Base-by-base conservation (phyloP, 2,113 vertebrate species). In the Etia nguti region DNA sequence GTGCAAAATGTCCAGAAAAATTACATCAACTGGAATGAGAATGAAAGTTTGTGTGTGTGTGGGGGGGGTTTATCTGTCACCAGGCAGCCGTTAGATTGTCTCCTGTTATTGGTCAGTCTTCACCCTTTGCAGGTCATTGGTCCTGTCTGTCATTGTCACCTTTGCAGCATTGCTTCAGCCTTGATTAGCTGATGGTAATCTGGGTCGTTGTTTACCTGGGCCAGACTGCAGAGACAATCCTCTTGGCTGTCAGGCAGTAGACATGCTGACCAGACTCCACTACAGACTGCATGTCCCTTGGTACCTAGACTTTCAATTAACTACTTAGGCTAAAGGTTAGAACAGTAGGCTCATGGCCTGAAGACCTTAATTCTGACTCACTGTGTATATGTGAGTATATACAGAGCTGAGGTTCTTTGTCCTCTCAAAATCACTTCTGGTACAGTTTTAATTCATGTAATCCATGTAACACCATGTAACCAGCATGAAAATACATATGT, bases 171-270 rank as follows among this genome's bases (percentile, higher is more conserved):
- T 82, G 89, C 93, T 77, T 95, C 94, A 91, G 83, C 90, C 86
- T 82, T 79, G 59, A 90, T 95, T 92, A 97, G 62, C 91, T 13
- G 18, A 85, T 55, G 20, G 81, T 97, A 95, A 97, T 95, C 94
- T 88, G 91, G 92, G 93, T 92, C 91, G 88, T 56, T 84, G 79
- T 93, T 93, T 93, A 79, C 88, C 86, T 83, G 75, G 65, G 88
- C 87, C 93, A 82, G 75, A 89, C 81, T 80, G 31, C 84, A 81
- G 75, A 62, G 77, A 22, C 89, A 93, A 92, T 94, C 94, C 87
- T 92, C 90, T 93, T 83, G 85, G 54, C 80, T 83, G 50, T 81
- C 52, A 34, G 16, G n/a, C 13, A 10, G 85, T 62, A 83, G 56
- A 18, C 81, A 46, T 41, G 56, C 62, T 26, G 59, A 75, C 50